A percentile compares a stretch with the other conserved stretches of the same genome.
These are phyloP conservation scores for Sebastes nivosus DNA, from an alignment of 2,797 vertebrate genomes.

Conservation along the genomic window DNA sequence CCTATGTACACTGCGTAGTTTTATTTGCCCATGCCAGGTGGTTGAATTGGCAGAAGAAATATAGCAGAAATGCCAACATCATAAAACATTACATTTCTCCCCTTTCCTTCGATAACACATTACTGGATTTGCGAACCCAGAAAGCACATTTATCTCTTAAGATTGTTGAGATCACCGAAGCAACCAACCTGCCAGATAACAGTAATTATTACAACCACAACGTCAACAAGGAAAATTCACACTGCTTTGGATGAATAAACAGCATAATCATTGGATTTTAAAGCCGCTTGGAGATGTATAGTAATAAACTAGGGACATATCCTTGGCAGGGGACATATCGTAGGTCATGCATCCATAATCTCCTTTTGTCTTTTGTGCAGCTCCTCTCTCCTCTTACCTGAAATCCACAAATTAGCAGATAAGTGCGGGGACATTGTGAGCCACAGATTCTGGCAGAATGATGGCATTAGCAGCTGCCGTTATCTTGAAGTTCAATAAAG, in stretches of 20 bases:
- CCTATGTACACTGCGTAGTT: neutral
- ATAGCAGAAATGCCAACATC: neutral
- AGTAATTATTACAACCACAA: slow-evolving; percentile 9
- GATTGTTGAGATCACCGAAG: neutral
- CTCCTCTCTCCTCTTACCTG: slow-evolving; percentile 1
- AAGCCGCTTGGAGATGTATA: neutral
- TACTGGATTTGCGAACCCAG: neutral
- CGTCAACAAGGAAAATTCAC: neutral
- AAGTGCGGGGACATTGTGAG: slow-evolving; percentile 28
- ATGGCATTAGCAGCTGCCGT: slow-evolving; percentile 46
- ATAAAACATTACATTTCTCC: slow-evolving; percentile 1
- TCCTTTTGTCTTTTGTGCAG: slow-evolving; percentile 26
- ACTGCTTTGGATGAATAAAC: slow-evolving; percentile 7
- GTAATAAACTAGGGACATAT: slow-evolving; percentile 6
- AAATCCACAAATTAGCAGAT: slow-evolving; percentile 50
- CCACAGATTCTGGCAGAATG: slow-evolving; percentile 35
- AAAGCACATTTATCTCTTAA: neutral
- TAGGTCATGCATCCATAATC: slow-evolving; percentile 30
- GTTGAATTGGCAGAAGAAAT: slow-evolving; percentile 9
- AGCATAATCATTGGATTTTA: slow-evolving; percentile 7
- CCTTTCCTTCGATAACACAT: neutral
- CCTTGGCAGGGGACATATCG: neutral
- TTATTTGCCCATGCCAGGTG: slow-evolving; percentile 8
- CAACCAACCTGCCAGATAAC: neutral
- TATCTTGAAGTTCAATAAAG: slow-evolving; percentile 67